Percentiles rank a stretch among this genome's conserved stretches.
Evolutionary conservation across 2,797 vertebrate species (phyloP).

Genomic region (Vireo griseus): DNA sequence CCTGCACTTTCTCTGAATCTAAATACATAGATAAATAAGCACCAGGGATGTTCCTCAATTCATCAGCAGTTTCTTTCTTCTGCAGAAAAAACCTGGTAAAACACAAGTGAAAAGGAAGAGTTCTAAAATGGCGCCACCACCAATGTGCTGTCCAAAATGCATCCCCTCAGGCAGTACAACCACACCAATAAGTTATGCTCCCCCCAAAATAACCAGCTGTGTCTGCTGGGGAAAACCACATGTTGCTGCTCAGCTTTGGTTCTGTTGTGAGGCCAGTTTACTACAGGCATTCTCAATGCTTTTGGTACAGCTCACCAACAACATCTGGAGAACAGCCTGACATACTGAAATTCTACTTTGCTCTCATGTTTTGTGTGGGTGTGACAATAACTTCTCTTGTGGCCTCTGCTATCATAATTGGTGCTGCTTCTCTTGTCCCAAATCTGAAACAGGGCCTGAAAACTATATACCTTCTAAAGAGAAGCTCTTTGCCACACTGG

Average conservation of each 20-base stretch:
- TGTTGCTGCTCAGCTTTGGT: not conserved
- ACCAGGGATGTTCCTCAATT: not conserved
- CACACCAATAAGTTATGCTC: not conserved
- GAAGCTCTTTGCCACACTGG: not conserved
- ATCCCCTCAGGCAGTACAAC: not conserved
- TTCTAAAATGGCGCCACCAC: not conserved
- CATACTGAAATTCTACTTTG: not conserved
- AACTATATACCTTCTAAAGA: not conserved
- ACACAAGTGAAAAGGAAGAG: not conserved
- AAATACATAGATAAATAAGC: not conserved
- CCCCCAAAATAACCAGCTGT: not conserved
- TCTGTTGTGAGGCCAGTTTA: not conserved
- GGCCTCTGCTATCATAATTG: not conserved
- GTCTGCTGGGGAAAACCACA: not conserved
- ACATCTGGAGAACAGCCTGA: not conserved
- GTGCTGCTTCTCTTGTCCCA: not conserved
- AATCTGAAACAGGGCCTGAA: not conserved
- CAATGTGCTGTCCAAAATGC: not conserved
- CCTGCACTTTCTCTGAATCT: not conserved
- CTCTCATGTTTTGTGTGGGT: not conserved
- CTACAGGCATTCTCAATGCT: not conserved
- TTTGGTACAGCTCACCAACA: not conserved
- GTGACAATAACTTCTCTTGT: not conserved
- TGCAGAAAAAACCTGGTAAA: not conserved
- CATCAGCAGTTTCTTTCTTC: not conserved